A percentile compares a stretch with the other conserved stretches of the same genome.
These are phyloP conservation scores for Amblyjoppa fuscipennis DNA, from an alignment of 2,888 invertebrate species.

Conservation along the genomic window DNA sequence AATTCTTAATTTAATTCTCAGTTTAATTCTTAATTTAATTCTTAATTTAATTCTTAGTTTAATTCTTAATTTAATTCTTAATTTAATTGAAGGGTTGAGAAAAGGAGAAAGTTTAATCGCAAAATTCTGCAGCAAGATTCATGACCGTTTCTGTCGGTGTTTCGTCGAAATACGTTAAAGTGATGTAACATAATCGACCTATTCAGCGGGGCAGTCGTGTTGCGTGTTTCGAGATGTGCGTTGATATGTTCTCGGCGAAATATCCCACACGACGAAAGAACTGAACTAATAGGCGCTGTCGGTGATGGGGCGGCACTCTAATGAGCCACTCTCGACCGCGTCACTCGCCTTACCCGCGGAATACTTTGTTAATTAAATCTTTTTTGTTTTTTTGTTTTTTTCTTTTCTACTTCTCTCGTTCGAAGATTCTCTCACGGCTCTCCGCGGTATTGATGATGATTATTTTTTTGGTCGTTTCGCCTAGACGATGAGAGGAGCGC, in stretches of 20 bases:
- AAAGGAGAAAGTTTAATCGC: neutral
- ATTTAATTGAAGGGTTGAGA: too few species aligned
- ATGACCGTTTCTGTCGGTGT: conserved; percentile 1
- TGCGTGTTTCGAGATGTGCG: conserved; percentile 47
- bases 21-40: too few species aligned
- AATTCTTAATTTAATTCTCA: too few species aligned
- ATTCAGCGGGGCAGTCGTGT: conserved; percentile 8
- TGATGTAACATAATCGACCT: conserved; percentile 55
- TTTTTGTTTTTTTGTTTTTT: conserved; percentile 20
- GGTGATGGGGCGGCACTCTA: conserved; percentile 64
- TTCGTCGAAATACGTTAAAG: conserved; percentile 20
- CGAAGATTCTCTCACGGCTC: conserved; percentile 28
- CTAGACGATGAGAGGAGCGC: conserved; percentile 18
- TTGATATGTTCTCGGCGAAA: conserved; percentile 50
- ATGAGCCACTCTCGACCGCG: conserved; percentile 67
- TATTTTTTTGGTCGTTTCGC: conserved; percentile 32
- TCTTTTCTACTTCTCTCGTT: conserved; percentile 5
- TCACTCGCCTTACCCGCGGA: conserved; percentile 64
- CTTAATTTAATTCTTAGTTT: too few species aligned
- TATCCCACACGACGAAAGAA: conserved; percentile 42
- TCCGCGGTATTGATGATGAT: conserved; percentile 61
- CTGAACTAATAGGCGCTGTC: conserved; percentile 54
- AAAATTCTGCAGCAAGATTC: neutral
- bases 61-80: too few species aligned
- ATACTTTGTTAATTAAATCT: conserved; percentile 69